phyloP scores from a whole-genome alignment of 2,113 vertebrate genomes.

The Chaenocephalus aceratus region DNA sequence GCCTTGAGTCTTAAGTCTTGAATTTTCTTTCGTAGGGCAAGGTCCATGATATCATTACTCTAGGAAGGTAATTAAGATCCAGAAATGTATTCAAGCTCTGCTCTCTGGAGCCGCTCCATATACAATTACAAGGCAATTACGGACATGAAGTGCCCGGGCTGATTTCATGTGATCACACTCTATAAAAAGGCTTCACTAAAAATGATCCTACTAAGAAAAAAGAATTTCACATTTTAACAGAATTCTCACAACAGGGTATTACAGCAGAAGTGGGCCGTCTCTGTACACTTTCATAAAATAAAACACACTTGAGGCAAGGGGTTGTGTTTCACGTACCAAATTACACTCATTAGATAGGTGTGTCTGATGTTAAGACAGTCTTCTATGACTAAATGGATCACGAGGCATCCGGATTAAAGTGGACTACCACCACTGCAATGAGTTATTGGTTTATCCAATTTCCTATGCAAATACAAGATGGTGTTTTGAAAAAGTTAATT shows the following conservation, averaged over 20 bases:
- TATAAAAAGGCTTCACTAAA: background rate
- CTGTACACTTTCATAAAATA: background rate
- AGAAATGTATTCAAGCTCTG: background rate
- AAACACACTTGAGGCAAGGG: background rate
- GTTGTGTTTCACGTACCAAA: background rate
- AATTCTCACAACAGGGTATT: background rate
- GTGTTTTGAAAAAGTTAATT: background rate
- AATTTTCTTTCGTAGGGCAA: background rate
- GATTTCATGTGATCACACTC: conserved; percentile 1
- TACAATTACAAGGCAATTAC: conserved; percentile 7
- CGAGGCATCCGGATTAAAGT: background rate
- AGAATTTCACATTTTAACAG: background rate
- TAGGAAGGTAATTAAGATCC: conserved; percentile 26
- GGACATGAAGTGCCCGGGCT: background rate
- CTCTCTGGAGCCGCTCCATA: conserved; percentile 27
- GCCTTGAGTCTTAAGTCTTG: background rate
- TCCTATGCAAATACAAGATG: background rate
- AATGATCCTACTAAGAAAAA: background rate
- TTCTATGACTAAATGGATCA: background rate
- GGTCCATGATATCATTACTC: background rate
- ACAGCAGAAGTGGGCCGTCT: background rate
- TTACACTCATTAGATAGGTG: background rate
- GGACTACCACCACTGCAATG: background rate
- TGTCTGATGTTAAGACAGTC: background rate
- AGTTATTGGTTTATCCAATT: background rate